Evolutionary conservation across 2,113 vertebrate species (phyloP).

Genomic region (Dipodomys stephensi): DNA sequence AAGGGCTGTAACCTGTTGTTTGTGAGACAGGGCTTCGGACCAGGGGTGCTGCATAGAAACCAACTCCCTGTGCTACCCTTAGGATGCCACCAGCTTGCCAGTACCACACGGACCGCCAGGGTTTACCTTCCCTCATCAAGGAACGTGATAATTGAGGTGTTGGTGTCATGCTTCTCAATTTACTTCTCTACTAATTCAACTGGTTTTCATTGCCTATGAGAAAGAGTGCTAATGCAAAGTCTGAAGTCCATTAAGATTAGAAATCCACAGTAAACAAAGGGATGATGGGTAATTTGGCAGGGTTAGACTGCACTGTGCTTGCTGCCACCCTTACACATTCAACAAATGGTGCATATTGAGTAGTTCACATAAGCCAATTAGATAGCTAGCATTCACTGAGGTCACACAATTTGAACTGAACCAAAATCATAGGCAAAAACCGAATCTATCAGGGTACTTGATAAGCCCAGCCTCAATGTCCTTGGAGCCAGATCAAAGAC

Average conservation of each 20-base stretch:
- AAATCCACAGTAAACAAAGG: neutral
- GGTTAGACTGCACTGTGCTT: rapidly evolving
- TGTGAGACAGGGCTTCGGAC: constrained; percentile 7
- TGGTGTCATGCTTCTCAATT: neutral
- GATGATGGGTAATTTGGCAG: neutral
- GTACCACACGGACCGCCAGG: neutral
- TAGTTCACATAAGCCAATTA: neutral
- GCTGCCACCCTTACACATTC: neutral
- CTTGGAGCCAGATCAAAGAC: neutral
- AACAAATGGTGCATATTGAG: neutral
- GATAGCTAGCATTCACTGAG: neutral
- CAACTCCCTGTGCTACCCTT: neutral
- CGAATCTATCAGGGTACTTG: neutral
- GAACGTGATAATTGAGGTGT: neutral
- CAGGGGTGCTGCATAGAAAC: neutral
- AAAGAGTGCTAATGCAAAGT: constrained; percentile 11
- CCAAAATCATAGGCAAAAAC: neutral
- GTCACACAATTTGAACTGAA: neutral
- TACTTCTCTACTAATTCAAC: neutral
- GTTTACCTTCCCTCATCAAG: neutral
- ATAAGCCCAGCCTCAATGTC: neutral
- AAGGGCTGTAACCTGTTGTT: constrained; percentile 4
- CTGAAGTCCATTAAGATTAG: neutral
- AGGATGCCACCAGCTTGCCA: neutral
- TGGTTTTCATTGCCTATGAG: neutral